phyloP scores from a whole-genome alignment of 2,888 invertebrate species.

The Poecilobothrus nobilitatus region DNA sequence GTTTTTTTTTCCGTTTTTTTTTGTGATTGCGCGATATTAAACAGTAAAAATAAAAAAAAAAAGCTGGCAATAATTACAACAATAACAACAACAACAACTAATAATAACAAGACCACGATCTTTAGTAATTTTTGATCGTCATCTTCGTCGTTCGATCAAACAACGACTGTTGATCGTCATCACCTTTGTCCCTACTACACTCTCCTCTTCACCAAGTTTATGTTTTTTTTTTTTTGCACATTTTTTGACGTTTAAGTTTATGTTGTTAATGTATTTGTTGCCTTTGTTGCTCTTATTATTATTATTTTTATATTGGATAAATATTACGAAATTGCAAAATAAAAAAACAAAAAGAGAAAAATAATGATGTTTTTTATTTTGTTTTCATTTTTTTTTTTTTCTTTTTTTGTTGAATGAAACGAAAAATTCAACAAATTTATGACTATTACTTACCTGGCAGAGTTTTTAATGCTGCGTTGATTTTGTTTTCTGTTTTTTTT shows the following conservation, averaged over 20 bases:
- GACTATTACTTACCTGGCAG: slow-evolving; percentile 1
- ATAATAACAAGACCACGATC: background rate
- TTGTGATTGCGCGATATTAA: background rate
- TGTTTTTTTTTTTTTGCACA: background rate
- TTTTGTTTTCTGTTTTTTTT: background rate
- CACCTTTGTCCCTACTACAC: background rate
- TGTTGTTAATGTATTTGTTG: background rate
- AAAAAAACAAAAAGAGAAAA: background rate
- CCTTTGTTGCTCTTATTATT: background rate
- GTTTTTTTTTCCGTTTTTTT: background rate
- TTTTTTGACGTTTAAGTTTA: background rate
- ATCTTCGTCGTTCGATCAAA: background rate
- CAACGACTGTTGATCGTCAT: background rate
- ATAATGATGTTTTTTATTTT: background rate
- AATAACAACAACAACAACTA: background rate
- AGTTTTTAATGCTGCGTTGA: background rate
- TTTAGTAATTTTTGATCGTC: background rate
- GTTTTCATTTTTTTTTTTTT: background rate
- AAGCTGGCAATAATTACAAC: background rate
- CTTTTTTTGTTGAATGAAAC: background rate
- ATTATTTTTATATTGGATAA: too few relatives aligned
- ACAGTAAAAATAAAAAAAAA: background rate
- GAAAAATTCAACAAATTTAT: background rate
- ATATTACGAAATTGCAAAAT: background rate
- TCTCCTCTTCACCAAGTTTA: too few relatives aligned